These are phyloP conservation scores for Pipa parva DNA, from an alignment of 2,113 vertebrate species.

Conservation along the genomic window DNA sequence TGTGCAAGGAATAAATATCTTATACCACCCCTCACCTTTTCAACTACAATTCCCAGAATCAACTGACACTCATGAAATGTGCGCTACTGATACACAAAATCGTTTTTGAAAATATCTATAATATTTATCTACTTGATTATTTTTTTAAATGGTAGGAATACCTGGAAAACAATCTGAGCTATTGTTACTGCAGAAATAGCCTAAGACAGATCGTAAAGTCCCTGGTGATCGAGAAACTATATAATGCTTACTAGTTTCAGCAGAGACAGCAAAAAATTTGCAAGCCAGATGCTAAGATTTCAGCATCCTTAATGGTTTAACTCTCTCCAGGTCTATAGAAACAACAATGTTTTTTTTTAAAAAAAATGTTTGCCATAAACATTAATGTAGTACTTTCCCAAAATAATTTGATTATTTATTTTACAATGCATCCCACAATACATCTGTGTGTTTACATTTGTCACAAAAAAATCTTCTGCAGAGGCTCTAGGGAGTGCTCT, in stretches of 20 bases:
- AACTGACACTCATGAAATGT: too few species aligned
- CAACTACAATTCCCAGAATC: too few species aligned
- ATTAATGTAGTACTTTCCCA: conserved; percentile 15
- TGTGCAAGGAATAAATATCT: too few species aligned
- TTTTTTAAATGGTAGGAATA: conserved; percentile 48
- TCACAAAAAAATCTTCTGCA: background rate
- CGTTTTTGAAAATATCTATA: conserved; percentile 49
- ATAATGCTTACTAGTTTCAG: conserved; percentile 55
- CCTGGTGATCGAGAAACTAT: conserved; percentile 55
- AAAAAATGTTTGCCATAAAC: conserved; percentile 18
- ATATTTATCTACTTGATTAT: conserved; percentile 52
- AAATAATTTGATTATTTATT: conserved; percentile 23
- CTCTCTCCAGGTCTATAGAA: conserved; percentile 22
- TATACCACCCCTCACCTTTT: too few species aligned
- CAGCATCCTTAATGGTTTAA: conserved; percentile 34
- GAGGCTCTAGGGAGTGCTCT: background rate
- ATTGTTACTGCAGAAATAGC: conserved; percentile 64
- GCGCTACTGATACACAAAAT: too few species aligned
- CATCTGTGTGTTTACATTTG: background rate
- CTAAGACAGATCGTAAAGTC: conserved; percentile 58
- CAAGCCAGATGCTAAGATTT: conserved; percentile 51
- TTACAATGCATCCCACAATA: background rate
- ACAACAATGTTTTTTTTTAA: conserved; percentile 34
- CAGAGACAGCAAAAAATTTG: conserved; percentile 52
- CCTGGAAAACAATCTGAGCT: conserved; percentile 51